phyloP scores from a whole-genome alignment of 2,888 invertebrate genomes.

The Agriopis leucophaearia region DNA sequence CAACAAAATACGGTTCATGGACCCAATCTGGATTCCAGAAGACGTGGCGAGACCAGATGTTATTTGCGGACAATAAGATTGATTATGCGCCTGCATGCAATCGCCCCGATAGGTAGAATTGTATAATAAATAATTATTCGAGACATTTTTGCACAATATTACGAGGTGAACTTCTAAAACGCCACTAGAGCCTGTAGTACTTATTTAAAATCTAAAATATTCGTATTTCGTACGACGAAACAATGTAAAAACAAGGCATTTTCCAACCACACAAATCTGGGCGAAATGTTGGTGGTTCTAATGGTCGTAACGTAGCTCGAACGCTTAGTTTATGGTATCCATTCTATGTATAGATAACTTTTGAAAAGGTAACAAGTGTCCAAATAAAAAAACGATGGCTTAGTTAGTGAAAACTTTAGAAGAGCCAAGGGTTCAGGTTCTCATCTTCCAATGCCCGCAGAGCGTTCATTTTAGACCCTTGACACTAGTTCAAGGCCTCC shows the following conservation, averaged over 20 bases:
- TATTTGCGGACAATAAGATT: slow-evolving; percentile 9
- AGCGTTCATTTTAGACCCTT: slow-evolving; percentile 34
- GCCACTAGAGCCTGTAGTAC: not conserved
- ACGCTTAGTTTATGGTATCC: no score
- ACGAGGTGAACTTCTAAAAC: not conserved
- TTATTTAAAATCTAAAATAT: not conserved
- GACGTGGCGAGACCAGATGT: slow-evolving; percentile 11
- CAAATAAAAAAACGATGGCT: no score
- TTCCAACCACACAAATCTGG: no score
- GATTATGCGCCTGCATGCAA: not conserved
- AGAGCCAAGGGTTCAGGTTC: slow-evolving; percentile 13
- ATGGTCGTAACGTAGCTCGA: no score
- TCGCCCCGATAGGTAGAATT: not conserved
- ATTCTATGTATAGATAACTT: no score
- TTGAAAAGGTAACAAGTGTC: no score
- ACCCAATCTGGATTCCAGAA: slow-evolving; percentile 15
- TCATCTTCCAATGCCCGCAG: slow-evolving; percentile 37
- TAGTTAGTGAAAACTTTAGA: slow-evolving; percentile 18
- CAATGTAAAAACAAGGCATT: not conserved
- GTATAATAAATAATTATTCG: no score
- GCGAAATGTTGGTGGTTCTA: no score
- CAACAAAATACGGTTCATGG: slow-evolving; percentile 14
- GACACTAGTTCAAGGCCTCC: slow-evolving; percentile 34
- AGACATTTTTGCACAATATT: no score
- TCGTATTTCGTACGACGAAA: not conserved